Evolutionary conservation across 2,888 invertebrate genomes (phyloP), one percentile per base, ranked within the genome.

Genomic region (Oxytorus armatus): DNA sequence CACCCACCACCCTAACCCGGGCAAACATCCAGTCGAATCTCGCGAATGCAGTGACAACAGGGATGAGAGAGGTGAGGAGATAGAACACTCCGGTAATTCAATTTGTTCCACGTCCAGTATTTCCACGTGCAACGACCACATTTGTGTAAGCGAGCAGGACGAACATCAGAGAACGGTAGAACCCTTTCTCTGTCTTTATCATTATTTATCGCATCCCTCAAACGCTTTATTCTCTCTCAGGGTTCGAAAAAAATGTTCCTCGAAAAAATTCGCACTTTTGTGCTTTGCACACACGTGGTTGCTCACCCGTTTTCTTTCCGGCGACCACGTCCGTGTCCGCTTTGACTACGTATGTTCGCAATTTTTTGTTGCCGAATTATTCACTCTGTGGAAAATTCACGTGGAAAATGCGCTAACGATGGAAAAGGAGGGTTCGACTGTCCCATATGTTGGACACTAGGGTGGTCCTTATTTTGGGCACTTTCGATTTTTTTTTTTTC

Each of bases 51-150:
- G 65, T 68, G 53, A 68, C 59, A 68, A 68, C 47, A 73, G n/a
- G 11, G 11, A 36, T 36, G 57, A 36, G 23, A 42, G 25, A 51
- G 11, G 14, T n/a, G 39, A 7, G 1, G 72, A 51, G 68, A 14
- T 4, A 21, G 18, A 36, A 21, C 65, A 72, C 65, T 65, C 61
- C 70, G 77, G 82, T 82, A 82, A 82, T 82, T 82, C 80, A 82
- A 82, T 82, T 82, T 82, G 82, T 74, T 79, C 74, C 57, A 77
- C 79, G 74, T 77, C 73, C 68, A 61, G 65, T 77, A 77, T 74
- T n/a, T 70, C 74, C 81, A 78, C 79, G 72, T 79, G 76, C 72
- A 79, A 79, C 79, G 79, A 79, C n/a, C 79, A 79, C 75, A 79
- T 76, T 72, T 72, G 79, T 68, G 76, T 79, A 75, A 76, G 66